Conservation (phyloP, 2,888 invertebrate species). For the Watsonalla cultraria region DNA sequence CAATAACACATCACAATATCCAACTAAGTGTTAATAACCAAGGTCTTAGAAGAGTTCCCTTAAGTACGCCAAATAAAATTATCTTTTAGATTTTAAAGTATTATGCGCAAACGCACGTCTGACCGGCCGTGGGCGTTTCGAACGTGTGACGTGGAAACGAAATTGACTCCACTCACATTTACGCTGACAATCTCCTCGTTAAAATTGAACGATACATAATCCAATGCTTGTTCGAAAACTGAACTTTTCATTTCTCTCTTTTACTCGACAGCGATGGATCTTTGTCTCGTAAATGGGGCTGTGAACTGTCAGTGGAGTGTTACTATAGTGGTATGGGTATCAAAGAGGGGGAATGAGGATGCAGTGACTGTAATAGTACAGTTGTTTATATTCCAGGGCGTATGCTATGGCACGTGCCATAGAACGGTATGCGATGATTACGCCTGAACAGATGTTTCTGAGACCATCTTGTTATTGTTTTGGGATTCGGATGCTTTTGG, state of each 20-base stretch:
- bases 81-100: constrained; percentile 40
- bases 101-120: constrained; percentile 62
- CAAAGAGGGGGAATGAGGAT: constrained; percentile 41
- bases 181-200: constrained; percentile 33
- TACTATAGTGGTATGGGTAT: constrained; percentile 26
- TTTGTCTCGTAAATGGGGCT: not conserved
- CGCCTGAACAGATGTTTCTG: constrained; percentile 51
- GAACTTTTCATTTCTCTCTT: constrained; percentile 1
- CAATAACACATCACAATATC: constrained; percentile 27
- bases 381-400: constrained; percentile 52
- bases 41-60: constrained; percentile 40
- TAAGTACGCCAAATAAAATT: constrained; percentile 36
- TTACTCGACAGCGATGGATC: constrained; percentile 35
- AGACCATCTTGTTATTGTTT: constrained; percentile 31
- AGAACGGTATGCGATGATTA: constrained; percentile 44
- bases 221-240: constrained; percentile 46
- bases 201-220: constrained; percentile 24
- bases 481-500: constrained; percentile 12
- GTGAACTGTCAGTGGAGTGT: constrained; percentile 15
- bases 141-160: constrained; percentile 69
- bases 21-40: constrained; percentile 19
- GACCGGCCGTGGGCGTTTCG: constrained; percentile 62
- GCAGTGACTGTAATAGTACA: constrained; percentile 39
- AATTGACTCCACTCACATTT: constrained; percentile 52
- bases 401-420: constrained; percentile 59